Evolutionary conservation across 2,113 vertebrate genomes (phyloP), one percentile per base, ranked within the genome.

Genomic region (Hyla sarda): DNA sequence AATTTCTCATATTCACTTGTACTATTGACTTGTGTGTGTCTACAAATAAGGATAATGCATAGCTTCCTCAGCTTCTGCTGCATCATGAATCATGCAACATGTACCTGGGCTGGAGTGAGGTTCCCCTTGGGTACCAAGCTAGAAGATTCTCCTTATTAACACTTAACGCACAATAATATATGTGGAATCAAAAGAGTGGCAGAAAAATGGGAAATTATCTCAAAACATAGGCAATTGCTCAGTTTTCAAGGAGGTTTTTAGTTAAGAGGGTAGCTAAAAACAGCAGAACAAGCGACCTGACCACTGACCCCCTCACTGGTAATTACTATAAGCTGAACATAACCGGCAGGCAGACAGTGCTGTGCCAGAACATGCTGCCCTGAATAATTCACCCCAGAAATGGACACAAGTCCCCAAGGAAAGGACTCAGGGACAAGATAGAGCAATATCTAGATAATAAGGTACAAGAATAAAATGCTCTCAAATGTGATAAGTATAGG

Each of bases 381-480:
- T 50, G 45, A 76, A 50, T 48, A 50, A 19, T 52, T 52, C 13
- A 52, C 47, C 28, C 47, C 16, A 76, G 74, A 52, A 50, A 76
- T 52, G 48, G 73, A 50, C 73, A 75, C 73, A 17, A 5, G 45
- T 50, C 73, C 73, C 73, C n/a, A 19, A 41, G n/a, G 73, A 50
- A 30, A 52, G 21, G 65, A 69, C 50, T 50, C 17, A 69, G 32
- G 58, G 25, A 62, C 5, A 10, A 25, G 25, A n/a, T 6, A 28
- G 9, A 28, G 3, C 54, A 23, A 21, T 23, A 56, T 21, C 11
- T 13, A 62, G 10, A 69, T 34, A 69, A 69, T 69, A 69, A 17
- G 14, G 56, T n/a, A 10, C 56, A 56, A 14, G 14, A 58, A 30
- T 32, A 67, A 3, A 5, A 67, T 1, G 30, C 62, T 28, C 1